These are phyloP conservation scores for Rhabdophis nuchalis DNA, from an alignment of 2,797 vertebrate species.

Conservation along the genomic window DNA sequence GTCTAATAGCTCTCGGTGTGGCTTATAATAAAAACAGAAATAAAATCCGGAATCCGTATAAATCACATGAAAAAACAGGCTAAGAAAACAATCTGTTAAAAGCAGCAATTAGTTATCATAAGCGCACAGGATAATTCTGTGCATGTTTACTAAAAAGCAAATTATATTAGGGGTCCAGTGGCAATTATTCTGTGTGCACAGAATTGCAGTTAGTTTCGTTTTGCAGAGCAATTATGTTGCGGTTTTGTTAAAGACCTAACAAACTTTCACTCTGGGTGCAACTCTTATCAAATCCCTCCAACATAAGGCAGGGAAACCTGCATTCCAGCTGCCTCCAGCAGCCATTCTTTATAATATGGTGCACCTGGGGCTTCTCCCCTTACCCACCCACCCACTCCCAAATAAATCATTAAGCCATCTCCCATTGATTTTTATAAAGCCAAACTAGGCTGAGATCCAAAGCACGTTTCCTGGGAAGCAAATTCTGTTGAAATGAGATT, in stretches of 20 bases:
- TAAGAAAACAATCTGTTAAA: not conserved
- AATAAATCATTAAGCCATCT: not conserved
- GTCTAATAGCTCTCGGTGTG: not conserved
- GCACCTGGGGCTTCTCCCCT: not conserved
- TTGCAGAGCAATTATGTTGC: not conserved
- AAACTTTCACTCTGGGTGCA: not conserved
- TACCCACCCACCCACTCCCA: not conserved
- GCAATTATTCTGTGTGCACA: not conserved
- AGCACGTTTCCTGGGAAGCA: constrained; percentile 11
- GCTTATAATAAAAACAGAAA: not conserved
- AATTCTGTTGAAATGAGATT: not conserved
- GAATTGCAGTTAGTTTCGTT: not conserved
- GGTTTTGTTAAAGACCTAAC: not conserved
- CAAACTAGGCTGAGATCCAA: constrained; percentile 9
- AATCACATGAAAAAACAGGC: not conserved
- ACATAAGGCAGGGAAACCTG: not conserved
- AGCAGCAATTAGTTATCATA: not conserved
- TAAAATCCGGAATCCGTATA: not conserved
- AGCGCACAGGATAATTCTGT: not conserved
- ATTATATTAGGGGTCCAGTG: not conserved
- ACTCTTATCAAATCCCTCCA: not conserved
- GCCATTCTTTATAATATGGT: not conserved
- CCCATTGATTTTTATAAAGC: not conserved
- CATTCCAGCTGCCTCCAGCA: not conserved
- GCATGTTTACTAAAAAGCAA: not conserved